These are phyloP conservation scores for Archilochus colubris DNA, from an alignment of 2,113 vertebrate genomes.

Conservation along the genomic window DNA sequence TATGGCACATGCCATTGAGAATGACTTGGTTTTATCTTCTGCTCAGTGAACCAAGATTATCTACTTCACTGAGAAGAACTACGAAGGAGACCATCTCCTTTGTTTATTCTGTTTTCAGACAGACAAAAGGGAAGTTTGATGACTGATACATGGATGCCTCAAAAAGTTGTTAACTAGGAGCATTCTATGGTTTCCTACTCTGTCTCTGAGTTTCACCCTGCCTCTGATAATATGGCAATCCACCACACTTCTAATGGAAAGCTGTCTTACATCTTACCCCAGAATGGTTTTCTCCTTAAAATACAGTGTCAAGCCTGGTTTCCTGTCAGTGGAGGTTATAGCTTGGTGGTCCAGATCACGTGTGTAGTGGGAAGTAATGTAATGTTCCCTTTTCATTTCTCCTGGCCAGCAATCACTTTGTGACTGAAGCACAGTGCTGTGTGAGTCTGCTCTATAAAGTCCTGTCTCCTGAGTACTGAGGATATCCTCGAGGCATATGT, in stretches of 20 bases:
- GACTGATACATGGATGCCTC: constrained; percentile 12
- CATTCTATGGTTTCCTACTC: not conserved
- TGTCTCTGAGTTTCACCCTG: not conserved
- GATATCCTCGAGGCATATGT: constrained; percentile 40
- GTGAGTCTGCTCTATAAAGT: constrained; percentile 45
- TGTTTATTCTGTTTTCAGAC: constrained; percentile 44
- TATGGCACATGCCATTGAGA: not conserved
- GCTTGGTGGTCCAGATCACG: constrained; percentile 38
- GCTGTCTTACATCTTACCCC: not conserved
- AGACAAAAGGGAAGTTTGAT: constrained; percentile 36
- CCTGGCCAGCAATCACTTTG: constrained; percentile 25
- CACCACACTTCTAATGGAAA: not conserved
- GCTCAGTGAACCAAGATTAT: constrained; percentile 43
- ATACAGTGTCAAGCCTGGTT: not conserved
- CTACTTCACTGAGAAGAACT: constrained; percentile 23
- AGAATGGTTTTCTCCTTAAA: not conserved
- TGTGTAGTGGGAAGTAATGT: constrained; percentile 38
- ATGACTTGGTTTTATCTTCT: constrained; percentile 32
- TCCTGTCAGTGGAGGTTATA: constrained; percentile 4
- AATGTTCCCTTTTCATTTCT: constrained; percentile 58
- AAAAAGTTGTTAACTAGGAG: constrained; percentile 34
- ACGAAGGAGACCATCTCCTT: constrained; percentile 35
- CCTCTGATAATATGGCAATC: not conserved
- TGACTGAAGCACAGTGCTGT: constrained; percentile 31
- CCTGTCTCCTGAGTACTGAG: constrained; percentile 30